phyloP scores from a whole-genome alignment of 2,888 invertebrate species.

The Tetrapedia diversipes region DNA sequence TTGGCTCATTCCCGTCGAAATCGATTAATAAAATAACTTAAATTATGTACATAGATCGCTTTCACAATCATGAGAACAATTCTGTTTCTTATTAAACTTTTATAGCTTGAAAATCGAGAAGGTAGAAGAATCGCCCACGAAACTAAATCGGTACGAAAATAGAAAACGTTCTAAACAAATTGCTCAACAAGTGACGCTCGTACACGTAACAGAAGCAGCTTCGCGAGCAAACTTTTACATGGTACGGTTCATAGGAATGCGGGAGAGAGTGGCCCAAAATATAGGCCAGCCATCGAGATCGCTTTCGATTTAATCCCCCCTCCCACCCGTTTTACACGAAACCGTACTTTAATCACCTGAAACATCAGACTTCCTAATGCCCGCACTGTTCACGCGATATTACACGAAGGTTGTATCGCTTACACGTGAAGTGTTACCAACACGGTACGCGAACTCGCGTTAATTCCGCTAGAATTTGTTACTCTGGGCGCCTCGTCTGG shows the following conservation, averaged over 20 bases:
- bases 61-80: no score
- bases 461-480: no score
- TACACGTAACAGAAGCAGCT: background rate
- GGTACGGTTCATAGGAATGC: slow-evolving; percentile 34
- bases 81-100: no score
- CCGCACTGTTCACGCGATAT: slow-evolving; percentile 12
- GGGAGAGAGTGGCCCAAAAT: slow-evolving; percentile 38
- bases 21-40: no score
- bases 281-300: slow-evolving; percentile 11
- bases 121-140: no score
- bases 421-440: no score
- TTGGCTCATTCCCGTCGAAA: no score
- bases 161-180: background rate
- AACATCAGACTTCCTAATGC: slow-evolving; percentile 20
- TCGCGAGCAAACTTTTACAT: slow-evolving; percentile 13
- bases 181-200: background rate
- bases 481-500: no score
- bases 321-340: slow-evolving; percentile 12
- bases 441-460: no score
- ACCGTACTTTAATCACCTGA: slow-evolving; percentile 31
- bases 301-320: slow-evolving; percentile 35
- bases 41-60: no score
- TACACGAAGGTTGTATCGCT: no score
- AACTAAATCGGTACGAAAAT: background rate
- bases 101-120: no score